phyloP scores from a whole-genome alignment of 2,113 vertebrate species.

The Semicossyphus pulcher region DNA sequence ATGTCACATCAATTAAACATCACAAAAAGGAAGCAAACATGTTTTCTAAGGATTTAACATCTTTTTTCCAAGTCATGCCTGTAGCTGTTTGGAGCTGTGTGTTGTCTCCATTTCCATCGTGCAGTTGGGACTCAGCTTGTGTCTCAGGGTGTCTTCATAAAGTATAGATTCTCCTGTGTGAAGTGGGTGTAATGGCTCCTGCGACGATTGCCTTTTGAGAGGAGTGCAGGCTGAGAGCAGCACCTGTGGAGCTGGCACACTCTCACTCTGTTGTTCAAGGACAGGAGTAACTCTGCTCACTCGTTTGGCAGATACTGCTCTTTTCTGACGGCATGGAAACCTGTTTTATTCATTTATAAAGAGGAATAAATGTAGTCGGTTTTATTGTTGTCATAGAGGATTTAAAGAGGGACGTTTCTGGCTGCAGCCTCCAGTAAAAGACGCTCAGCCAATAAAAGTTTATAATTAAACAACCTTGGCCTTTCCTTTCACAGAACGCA shows the following conservation, averaged over 20 bases:
- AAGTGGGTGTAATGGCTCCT: neutral
- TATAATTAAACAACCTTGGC: slow-evolving; percentile 6
- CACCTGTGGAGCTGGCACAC: slow-evolving; percentile 26
- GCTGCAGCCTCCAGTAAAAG: neutral
- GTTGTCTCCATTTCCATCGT: neutral
- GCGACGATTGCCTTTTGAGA: neutral
- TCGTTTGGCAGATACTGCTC: neutral
- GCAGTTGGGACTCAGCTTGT: neutral
- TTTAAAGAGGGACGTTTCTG: neutral
- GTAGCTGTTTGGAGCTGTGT: neutral
- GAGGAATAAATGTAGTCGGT: neutral
- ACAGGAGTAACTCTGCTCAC: neutral
- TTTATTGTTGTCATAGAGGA: neutral
- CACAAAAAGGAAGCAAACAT: no score
- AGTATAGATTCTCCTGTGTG: neutral
- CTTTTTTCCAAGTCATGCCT: neutral
- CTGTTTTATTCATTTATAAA: neutral
- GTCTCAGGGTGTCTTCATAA: neutral
- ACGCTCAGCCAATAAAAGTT: neutral
- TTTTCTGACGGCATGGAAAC: neutral
- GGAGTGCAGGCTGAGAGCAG: neutral
- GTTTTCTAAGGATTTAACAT: no score
- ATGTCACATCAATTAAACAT: no score
- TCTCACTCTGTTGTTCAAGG: neutral
- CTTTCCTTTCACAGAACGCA: neutral